A percentile compares a stretch with the other conserved stretches of the same genome.
phyloP scores from a whole-genome alignment of 2,888 invertebrate genomes.

The Napeogenes sylphis region DNA sequence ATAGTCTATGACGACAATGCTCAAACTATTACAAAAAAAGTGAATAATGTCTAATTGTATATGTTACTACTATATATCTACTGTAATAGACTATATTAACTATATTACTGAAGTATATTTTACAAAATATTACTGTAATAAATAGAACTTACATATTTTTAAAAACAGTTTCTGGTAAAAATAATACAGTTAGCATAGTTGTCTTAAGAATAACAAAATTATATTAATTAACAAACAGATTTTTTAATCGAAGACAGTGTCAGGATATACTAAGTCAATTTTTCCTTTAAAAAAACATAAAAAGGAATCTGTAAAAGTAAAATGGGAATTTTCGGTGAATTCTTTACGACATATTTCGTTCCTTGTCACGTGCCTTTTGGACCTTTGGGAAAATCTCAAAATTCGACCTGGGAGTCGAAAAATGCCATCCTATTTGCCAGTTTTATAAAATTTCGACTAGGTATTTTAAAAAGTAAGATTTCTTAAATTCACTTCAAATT shows the following conservation, averaged over 20 bases:
- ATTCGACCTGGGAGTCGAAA: conserved; percentile 53
- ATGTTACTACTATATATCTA: too few species aligned
- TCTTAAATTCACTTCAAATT: background rate
- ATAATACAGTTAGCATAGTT: too few species aligned
- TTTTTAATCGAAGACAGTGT: conserved; percentile 11
- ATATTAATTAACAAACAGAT: conserved; percentile 3
- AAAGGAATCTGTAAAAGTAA: conserved; percentile 22
- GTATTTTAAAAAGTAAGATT: conserved; percentile 17
- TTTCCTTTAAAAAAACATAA: conserved; percentile 38
- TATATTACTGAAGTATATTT: too few species aligned
- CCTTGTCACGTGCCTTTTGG: conserved; percentile 44
- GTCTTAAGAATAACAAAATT: background rate
- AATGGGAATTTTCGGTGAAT: conserved; percentile 40
- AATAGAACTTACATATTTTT: too few species aligned
- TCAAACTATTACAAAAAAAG: too few species aligned
- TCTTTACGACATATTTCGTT: conserved; percentile 38
- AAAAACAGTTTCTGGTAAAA: too few species aligned
- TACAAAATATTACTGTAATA: too few species aligned
- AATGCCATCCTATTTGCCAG: conserved; percentile 41
- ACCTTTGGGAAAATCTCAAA: conserved; percentile 42
- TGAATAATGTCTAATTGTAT: too few species aligned
- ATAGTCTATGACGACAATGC: too few species aligned
- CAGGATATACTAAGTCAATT: conserved; percentile 27
- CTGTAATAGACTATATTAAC: too few species aligned
- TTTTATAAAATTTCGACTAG: conserved; percentile 22